Conservation (phyloP, 1,140 invertebrate genomes). For the Dendrolimus punctatus region DNA sequence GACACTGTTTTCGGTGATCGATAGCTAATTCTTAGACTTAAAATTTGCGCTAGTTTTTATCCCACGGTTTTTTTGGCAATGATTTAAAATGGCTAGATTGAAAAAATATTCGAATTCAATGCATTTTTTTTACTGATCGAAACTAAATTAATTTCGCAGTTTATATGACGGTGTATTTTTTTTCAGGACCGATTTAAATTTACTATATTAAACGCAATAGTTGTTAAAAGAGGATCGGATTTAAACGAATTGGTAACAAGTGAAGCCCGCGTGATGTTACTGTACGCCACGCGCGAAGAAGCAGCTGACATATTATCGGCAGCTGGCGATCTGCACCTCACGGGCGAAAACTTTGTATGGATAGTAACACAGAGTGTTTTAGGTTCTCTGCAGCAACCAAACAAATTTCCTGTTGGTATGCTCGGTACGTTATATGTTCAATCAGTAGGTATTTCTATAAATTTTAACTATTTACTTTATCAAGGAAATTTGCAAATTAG, state of each 20-base stretch:
- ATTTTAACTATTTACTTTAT: not conserved
- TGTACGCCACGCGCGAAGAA: constrained; percentile 92
- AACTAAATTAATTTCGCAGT: no score
- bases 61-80: no score
- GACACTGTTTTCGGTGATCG: no score
- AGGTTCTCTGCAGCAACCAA: constrained; percentile 78
- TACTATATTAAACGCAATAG: constrained; percentile 88
- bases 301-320: constrained; percentile 87
- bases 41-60: no score
- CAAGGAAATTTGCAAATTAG: no score
- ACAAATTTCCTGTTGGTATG: constrained; percentile 93
- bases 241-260: constrained; percentile 87
- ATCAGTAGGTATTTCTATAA: not conserved
- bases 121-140: no score
- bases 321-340: constrained; percentile 88
- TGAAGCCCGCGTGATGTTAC: constrained; percentile 93
- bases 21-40: no score
- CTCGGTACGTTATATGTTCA: constrained; percentile 78
- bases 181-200: constrained; percentile 88
- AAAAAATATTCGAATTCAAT: no score
- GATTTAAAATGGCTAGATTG: no score
- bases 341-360: constrained; percentile 97
- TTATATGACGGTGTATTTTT: constrained; percentile 5
- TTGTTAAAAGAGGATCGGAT: constrained; percentile 80
- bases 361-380: constrained; percentile 97